Base-by-base conservation (phyloP, 2,888 invertebrate species). In the Drosophila prostipennis region DNA sequence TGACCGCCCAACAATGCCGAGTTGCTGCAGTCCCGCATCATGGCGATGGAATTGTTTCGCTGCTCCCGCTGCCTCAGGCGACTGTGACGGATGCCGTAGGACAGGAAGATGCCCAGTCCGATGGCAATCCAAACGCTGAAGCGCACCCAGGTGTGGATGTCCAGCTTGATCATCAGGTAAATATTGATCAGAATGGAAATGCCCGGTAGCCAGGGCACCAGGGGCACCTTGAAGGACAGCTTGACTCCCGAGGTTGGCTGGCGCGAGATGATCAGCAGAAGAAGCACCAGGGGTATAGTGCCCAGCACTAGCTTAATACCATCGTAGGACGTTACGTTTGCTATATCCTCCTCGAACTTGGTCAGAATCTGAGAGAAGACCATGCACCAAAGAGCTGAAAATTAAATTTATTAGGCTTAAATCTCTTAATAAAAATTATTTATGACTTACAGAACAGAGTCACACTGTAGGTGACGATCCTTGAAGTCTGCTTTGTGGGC, bases 161-260 rank as follows among this genome's bases (percentile, higher is more conserved):
- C 96, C 65, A 92, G 72, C 64, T 90, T 89, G 8, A 90, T 79
- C 97, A 98, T 97, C 23, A 98, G 92, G 90, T 97, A 96, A 59
- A 97, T 93, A 89, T 98, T 98, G 45, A 96, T 93, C 78, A 97
- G 93, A 73, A 97, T 95, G 88, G 97, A 97, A 46, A 96, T 84
- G 39, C 95, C 95, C 0, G 98, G 98, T 55, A 98, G 91, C 64
- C 96, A 92, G 2, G 98, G 98, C 0, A 98, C 96, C 14, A 95
- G 91, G 0, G 98, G 98, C 6, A 97, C 95, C 34, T 94, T 94
- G 89, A 96, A 96, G 0, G 94, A 93, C 1, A 95, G 91, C 74
- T 93, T 93, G 88, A 93, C 93, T 40, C 93, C 93, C 0, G 95
- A 94, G 6, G 93, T 93, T 0, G 95, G 95, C 79, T 96, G 95